These are phyloP conservation scores for Euphydryas editha DNA, from an alignment of 2,888 invertebrate species.

Conservation along the genomic window DNA sequence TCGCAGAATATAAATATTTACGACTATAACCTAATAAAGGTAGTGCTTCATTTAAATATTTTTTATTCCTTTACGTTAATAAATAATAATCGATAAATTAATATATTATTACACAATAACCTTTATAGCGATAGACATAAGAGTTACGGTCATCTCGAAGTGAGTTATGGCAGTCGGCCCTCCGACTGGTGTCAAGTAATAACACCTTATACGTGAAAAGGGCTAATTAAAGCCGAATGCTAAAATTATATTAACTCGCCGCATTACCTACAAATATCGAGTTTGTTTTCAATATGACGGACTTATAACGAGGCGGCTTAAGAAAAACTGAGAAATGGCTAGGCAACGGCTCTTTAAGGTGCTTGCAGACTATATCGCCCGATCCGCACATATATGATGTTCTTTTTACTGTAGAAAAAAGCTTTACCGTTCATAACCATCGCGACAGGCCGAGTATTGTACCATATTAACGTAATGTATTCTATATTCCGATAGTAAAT, in stretches of 20 bases:
- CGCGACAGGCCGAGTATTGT: slow-evolving; percentile 16
- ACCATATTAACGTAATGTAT: slow-evolving; percentile 2
- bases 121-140: slow-evolving; percentile 22
- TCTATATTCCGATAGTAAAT: neutral
- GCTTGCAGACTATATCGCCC: slow-evolving; percentile 23
- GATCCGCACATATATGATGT: slow-evolving; percentile 7
- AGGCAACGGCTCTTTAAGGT: slow-evolving; percentile 40
- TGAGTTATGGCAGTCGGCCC: slow-evolving; percentile 8
- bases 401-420: slow-evolving; percentile 14
- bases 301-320: slow-evolving; percentile 29
- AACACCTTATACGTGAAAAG: slow-evolving; percentile 42
- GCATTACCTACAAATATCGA: slow-evolving; percentile 33
- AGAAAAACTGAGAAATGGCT: slow-evolving; percentile 39
- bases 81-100: slow-evolving; percentile 16
- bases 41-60: slow-evolving; percentile 29
- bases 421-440: slow-evolving; percentile 20
- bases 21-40: slow-evolving; percentile 26
- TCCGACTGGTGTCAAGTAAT: slow-evolving; percentile 41
- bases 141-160: neutral
- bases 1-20: slow-evolving; percentile 25
- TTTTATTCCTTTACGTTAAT: slow-evolving; percentile 21
- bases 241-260: slow-evolving; percentile 44
- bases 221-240: slow-evolving; percentile 48
- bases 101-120: slow-evolving; percentile 20
- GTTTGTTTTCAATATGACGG: slow-evolving; percentile 38